phyloP scores from a whole-genome alignment of 2,113 vertebrate genomes.

The Tylochromis polylepis region DNA sequence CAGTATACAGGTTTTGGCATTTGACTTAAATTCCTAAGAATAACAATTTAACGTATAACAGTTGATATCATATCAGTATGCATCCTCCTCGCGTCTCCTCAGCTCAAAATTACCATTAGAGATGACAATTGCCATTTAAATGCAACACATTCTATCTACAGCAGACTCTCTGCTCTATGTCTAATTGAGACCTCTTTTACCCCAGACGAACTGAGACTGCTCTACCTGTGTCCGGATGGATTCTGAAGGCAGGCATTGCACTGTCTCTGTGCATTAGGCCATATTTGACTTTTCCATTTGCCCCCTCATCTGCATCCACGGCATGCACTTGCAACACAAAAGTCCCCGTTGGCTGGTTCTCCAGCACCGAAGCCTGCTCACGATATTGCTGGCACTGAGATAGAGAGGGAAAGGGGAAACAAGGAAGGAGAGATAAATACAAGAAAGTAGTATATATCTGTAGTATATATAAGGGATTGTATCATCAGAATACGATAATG shows the following conservation, averaged over 20 bases:
- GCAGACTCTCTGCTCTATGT: background rate
- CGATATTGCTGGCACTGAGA: slow-evolving; percentile 82
- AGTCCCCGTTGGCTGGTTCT: slow-evolving; percentile 86
- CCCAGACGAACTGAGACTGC: slow-evolving; percentile 8
- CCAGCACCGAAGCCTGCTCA: slow-evolving; percentile 82
- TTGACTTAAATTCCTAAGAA: background rate
- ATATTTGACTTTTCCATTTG: slow-evolving; percentile 86
- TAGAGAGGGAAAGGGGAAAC: background rate
- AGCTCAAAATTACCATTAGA: background rate
- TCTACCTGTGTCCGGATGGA: slow-evolving; percentile 87
- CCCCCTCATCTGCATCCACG: slow-evolving; percentile 84
- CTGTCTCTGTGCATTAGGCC: slow-evolving; percentile 87
- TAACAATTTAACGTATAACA: background rate
- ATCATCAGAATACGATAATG: background rate
- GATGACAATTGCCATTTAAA: background rate
- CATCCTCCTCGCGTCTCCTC: background rate
- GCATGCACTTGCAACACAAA: slow-evolving; percentile 85
- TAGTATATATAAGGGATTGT: background rate
- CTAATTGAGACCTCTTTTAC: slow-evolving; percentile 26
- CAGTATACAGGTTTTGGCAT: background rate
- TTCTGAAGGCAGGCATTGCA: slow-evolving; percentile 80
- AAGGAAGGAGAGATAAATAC: slow-evolving; percentile 2
- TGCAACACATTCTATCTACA: background rate
- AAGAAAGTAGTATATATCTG: background rate
- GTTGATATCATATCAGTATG: background rate